Evolutionary conservation across 2,797 vertebrate species (phyloP), one percentile per base, ranked within the genome.

Genomic region (Gastrophryne carolinensis): DNA sequence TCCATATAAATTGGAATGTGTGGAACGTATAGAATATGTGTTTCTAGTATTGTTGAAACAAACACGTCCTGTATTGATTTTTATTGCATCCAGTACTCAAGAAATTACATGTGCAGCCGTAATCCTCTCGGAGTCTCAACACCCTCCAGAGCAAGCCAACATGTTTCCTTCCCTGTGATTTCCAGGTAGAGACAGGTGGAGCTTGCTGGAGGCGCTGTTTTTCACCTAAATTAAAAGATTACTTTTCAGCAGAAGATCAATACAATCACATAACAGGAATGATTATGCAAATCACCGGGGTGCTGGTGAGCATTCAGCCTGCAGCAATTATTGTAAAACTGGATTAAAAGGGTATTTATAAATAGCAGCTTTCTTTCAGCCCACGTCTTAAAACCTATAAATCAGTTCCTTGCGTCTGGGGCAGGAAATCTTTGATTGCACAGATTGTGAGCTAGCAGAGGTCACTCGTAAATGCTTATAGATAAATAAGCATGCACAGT

Each of bases 251-350:
- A 72, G 54, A 75, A 80, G 80, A 84, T 88, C 82, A 81, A 83
- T 85, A 85, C 67, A 21, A 60, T 78, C 72, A 80, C 81, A 87
- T 81, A 83, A 65, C 82, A 84, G 75, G 80, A 77, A 80, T 86
- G 82, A 88, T 87, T 85, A 84, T 77, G 85, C 67, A 82, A 85
- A 83, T 83, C 79, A 68, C 81, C 81, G 72, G 78, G 66, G 81
- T 69, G 81, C 44, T 64, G 77, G 73, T 75, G 81, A 80, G 74
- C 75, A 82, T 78, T 84, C 79, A 75, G 82, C 79, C 82, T 68
- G 72, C 81, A 85, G 78, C 69, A 84, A 44, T 77, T 77, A 77
- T 71, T 77, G 74, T 71, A 77, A 77, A 77, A 71, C 60, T 78
- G 75, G 75, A 71, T 78, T 78, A 72, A 65, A 78, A 49, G 65